phyloP scores from a whole-genome alignment of 2,113 vertebrate genomes.

The Oplegnathus fasciatus region DNA sequence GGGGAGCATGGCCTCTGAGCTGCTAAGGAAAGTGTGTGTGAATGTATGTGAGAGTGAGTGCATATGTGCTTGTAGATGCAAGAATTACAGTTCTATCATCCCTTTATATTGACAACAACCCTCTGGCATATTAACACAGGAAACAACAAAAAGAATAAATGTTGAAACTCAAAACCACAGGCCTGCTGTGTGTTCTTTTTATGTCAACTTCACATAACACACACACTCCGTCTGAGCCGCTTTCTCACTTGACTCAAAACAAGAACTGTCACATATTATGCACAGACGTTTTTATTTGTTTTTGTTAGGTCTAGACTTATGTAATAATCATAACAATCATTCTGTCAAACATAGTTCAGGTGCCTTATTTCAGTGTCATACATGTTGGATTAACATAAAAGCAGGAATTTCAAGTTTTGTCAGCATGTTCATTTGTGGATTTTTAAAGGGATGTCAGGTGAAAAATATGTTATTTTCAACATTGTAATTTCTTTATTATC shows the following conservation, averaged over 20 bases:
- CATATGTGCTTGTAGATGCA: conserved; percentile 46
- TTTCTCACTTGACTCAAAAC: not conserved
- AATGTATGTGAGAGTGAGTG: conserved; percentile 22
- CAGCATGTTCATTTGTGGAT: not conserved
- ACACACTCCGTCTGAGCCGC: no score
- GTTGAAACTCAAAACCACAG: conserved; percentile 20
- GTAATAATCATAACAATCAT: not conserved
- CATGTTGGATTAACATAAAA: not conserved
- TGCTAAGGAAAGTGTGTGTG: conserved; percentile 54
- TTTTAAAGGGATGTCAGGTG: not conserved
- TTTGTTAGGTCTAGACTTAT: not conserved
- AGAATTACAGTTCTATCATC: conserved; percentile 30
- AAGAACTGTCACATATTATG: not conserved
- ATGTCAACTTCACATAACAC: conserved; percentile 1
- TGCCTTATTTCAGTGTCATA: not conserved
- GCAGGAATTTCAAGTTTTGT: not conserved
- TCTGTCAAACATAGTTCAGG: not conserved
- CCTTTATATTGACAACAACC: conserved; percentile 34
- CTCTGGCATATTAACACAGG: conserved; percentile 61
- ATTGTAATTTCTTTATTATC: not conserved
- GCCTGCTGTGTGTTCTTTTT: not conserved
- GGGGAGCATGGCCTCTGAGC: conserved; percentile 58
- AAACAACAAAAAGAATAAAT: conserved; percentile 67
- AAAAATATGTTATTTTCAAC: not conserved
- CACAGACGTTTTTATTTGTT: not conserved